Evolutionary conservation across 1,140 invertebrate genomes (phyloP).

Genomic region (Drosophila dunni): DNA sequence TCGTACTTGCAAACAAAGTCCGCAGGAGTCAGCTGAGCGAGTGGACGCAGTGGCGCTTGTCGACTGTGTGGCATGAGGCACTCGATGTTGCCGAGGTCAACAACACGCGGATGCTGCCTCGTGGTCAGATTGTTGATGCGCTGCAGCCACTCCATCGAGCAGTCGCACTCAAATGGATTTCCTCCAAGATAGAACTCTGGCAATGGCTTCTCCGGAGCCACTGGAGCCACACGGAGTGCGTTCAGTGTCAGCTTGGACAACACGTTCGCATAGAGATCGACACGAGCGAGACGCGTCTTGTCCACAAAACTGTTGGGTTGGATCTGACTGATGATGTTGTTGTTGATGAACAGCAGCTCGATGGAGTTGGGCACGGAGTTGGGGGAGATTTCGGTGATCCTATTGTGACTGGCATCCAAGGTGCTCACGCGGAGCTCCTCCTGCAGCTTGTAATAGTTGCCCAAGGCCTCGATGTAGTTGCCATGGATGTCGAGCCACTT

Average conservation of each 20-base stretch:
- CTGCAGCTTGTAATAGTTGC: conserved; percentile 89
- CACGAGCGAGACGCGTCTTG: conserved; percentile 91
- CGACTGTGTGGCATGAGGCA: conserved; percentile 92
- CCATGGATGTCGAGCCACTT: conserved; percentile 93
- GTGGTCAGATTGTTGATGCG: conserved; percentile 90
- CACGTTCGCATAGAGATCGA: conserved; percentile 93
- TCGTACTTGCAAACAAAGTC: conserved; percentile 94
- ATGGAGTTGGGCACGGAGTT: conserved; percentile 91
- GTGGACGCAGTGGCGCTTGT: conserved; percentile 88
- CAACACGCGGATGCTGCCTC: conserved; percentile 91
- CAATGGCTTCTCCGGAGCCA: conserved; percentile 87
- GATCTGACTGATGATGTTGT: conserved; percentile 91
- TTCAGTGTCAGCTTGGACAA: conserved; percentile 92
- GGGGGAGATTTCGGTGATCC: conserved; percentile 88
- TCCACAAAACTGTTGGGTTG: conserved; percentile 92
- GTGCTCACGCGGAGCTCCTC: conserved; percentile 88
- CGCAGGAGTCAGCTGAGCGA: conserved; percentile 89
- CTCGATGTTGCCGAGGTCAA: conserved; percentile 92
- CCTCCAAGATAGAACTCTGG: conserved; percentile 94
- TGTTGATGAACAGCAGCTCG: conserved; percentile 92
- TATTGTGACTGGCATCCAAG: conserved; percentile 92
- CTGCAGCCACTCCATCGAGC: conserved; percentile 94
- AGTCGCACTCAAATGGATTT: conserved; percentile 95
- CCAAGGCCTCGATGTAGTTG: conserved; percentile 91
- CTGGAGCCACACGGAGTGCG: conserved; percentile 89